A percentile compares a stretch with the other conserved stretches of the same genome.
Evolutionary conservation across 2,797 vertebrate species (phyloP).

Genomic region (Malurus leucopterus): DNA sequence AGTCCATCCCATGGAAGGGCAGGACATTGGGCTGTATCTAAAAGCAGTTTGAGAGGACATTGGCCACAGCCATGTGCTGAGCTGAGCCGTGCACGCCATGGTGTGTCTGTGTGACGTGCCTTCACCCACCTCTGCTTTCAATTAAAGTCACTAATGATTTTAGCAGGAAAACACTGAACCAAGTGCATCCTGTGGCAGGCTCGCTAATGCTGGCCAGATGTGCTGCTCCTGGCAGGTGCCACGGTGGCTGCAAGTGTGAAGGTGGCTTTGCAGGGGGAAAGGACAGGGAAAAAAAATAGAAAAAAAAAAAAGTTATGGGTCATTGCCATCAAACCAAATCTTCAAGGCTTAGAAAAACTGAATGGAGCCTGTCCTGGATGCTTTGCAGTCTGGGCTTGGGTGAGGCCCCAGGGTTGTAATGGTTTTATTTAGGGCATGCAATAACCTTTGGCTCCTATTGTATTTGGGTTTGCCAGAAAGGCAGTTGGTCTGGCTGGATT

Average conservation of each 20-base stretch:
- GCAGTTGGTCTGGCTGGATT: slow-evolving; percentile 37
- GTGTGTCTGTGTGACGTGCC: accelerated
- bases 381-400: background rate
- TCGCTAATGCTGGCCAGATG: background rate
- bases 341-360: background rate
- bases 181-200: accelerated
- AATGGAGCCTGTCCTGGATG: background rate
- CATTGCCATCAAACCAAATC: background rate
- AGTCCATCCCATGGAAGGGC: accelerated
- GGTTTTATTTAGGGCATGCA: slow-evolving; percentile 30
- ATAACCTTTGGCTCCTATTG: slow-evolving; percentile 48
- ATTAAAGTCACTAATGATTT: background rate
- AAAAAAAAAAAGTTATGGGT: background rate
- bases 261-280: background rate
- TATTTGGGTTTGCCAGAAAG: slow-evolving; percentile 21
- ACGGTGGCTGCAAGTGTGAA: background rate
- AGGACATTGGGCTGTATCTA: background rate
- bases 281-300: background rate
- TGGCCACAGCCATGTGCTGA: accelerated
- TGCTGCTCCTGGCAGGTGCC: slow-evolving; percentile 2
- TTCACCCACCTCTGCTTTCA: background rate
- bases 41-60: accelerated
- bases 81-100: accelerated
- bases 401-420: background rate
- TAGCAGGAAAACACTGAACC: background rate